Base-by-base conservation (phyloP, 1,140 invertebrate genomes). In the Phymorhynchus buccinoides region DNA sequence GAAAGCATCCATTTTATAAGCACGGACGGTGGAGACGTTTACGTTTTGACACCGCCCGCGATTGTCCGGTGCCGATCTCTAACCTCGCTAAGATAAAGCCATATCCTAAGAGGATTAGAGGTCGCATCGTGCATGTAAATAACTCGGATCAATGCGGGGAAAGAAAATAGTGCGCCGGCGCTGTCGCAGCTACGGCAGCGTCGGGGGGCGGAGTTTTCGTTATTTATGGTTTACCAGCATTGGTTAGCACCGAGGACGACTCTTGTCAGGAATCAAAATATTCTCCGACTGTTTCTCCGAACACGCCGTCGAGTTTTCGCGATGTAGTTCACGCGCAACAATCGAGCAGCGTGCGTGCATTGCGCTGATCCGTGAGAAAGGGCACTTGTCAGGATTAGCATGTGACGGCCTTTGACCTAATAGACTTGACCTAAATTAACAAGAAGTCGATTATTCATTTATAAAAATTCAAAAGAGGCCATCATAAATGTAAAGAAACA, bases 51-150 rank as follows among this genome's bases (percentile, higher is more conserved):
- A 82, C 42, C 79, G 79, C 44, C 56, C n/a, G 48, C 42, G 71
- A 82, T 68, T 82, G 79, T 85, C 68, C 84, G 48, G 44, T 42
- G 80, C 79, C 75, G 83, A 73, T 81, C 84, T 82, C 68, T 75
- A 80, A 85, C 85, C 90, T 87, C 89, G 82, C 84, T 88, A 84
- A 88, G 86, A 88, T 91, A 91, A 89, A 89, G 85, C 88, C 86
- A 86, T 86, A 88, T 90, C 87, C 88, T 90, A 90, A 91, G 89
- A 91, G 90, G 90, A 91, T 91, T 91, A 91, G 87, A 80, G 86
- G 83, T 88, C 88, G 82, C 73, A 85, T 87, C 81, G 87, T 88
- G 82, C 86, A 90, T 86, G 86, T 88, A 88, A 88, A 89, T 88
- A 88, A 80, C 84, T 75, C 42, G 44, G 48, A 80, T 85, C 71